Percentiles rank a stretch among this genome's conserved stretches.
Evolutionary conservation across 2,797 vertebrate genomes (phyloP).

Genomic region (Sciurus carolinensis): DNA sequence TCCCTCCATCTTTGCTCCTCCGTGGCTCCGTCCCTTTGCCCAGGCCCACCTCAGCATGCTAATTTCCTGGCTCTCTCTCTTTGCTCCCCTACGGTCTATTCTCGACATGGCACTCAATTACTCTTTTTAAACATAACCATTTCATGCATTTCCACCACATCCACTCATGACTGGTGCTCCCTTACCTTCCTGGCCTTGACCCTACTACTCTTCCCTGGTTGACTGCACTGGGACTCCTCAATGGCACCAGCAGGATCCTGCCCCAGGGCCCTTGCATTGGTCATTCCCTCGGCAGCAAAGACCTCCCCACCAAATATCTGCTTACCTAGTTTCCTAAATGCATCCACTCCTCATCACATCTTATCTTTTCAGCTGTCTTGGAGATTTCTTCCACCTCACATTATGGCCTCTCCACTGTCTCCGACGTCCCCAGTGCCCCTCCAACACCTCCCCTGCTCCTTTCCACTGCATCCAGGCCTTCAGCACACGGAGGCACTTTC

Average conservation of each 20-base stretch:
- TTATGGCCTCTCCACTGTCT: rapidly evolving
- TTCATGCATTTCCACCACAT: rapidly evolving
- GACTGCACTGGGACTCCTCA: background rate
- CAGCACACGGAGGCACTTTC: rapidly evolving
- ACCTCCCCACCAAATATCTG: background rate
- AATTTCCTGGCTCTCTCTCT: background rate
- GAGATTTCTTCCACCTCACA: rapidly evolving
- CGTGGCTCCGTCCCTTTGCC: rapidly evolving
- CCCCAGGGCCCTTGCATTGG: background rate
- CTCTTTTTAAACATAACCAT: background rate
- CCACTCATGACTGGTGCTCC: background rate
- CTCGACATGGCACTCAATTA: background rate
- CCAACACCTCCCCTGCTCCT: too few species aligned
- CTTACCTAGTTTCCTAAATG: rapidly evolving
- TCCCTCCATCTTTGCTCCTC: rapidly evolving
- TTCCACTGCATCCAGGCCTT: too few species aligned
- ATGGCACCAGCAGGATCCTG: rapidly evolving
- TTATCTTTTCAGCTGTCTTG: background rate
- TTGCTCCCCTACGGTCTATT: background rate
- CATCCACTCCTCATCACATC: rapidly evolving
- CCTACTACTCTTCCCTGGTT: too few species aligned
- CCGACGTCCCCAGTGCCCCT: rapidly evolving
- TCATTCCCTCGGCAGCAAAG: background rate
- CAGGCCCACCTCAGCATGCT: too few species aligned
- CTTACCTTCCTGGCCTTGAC: background rate